Conservation (phyloP, 2,797 vertebrate genomes). For the Melanotaenia parkinsoni region DNA sequence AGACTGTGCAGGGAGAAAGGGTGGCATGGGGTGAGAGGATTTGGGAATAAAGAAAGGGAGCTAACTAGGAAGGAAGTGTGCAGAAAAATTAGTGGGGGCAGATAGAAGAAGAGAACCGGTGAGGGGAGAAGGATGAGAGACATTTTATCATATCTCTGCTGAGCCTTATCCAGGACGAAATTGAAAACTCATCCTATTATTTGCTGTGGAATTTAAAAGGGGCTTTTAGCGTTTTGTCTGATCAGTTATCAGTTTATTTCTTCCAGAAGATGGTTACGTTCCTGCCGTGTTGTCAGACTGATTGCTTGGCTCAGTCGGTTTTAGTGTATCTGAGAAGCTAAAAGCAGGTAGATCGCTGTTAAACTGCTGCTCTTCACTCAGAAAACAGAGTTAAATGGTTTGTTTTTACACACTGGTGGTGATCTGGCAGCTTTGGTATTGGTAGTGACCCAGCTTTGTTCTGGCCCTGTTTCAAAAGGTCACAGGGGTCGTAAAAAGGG, state of each 20-base stretch:
- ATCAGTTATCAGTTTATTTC: background rate
- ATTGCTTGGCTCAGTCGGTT: background rate
- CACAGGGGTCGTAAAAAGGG: constrained; percentile 33
- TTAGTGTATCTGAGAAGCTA: background rate
- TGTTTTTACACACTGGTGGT: too few relatives aligned
- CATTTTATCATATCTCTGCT: background rate
- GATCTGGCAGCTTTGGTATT: too few relatives aligned
- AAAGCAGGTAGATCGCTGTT: too few relatives aligned
- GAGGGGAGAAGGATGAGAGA: constrained; percentile 28
- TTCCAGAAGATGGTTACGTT: background rate
- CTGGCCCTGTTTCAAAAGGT: constrained; percentile 49
- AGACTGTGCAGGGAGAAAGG: constrained; percentile 4
- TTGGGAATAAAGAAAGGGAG: constrained; percentile 14
- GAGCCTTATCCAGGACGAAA: background rate
- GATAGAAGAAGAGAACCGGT: background rate
- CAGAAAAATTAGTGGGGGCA: constrained; percentile 26
- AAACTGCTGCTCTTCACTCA: background rate
- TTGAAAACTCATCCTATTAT: background rate
- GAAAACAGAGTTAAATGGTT: background rate
- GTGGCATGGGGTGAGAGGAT: background rate
- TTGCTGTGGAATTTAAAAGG: background rate
- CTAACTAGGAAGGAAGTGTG: constrained; percentile 13
- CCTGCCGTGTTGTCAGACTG: background rate
- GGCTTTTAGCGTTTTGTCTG: background rate
- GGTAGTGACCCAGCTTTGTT: constrained; percentile 41